Conservation (phyloP, 53 echinoderm and acorn worm genomes). For the Zoroaster sp. region DNA sequence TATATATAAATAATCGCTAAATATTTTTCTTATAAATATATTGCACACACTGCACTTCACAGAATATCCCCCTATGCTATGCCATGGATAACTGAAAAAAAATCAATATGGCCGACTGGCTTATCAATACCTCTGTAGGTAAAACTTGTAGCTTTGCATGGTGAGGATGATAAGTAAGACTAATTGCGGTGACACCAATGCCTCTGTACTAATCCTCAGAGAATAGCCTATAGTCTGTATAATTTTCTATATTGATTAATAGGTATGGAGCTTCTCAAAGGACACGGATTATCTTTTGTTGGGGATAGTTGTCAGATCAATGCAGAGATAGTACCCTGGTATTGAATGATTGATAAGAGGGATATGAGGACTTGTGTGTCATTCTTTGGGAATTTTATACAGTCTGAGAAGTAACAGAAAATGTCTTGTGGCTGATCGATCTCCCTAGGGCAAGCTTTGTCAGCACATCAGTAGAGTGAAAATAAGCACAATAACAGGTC, state of each 20-base stretch:
- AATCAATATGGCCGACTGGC: not conserved
- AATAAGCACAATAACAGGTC: not conserved
- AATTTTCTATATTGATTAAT: slow-evolving; percentile 3
- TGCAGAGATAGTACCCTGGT: not conserved
- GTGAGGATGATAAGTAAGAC: too few species aligned
- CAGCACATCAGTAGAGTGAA: slow-evolving; percentile 6
- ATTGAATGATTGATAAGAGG: slow-evolving; percentile 13
- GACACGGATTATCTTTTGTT: slow-evolving; percentile 12
- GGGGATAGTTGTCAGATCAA: not conserved
- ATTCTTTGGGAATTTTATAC: slow-evolving; percentile 15
- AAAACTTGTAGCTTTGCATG: too few species aligned
- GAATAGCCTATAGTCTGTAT: not conserved
- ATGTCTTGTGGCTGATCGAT: too few species aligned
- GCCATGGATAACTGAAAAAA: not conserved
- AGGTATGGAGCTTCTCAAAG: not conserved
- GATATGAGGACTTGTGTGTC: not conserved
- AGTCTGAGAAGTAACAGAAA: too few species aligned
- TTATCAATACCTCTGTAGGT: not conserved
- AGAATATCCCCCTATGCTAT: not conserved
- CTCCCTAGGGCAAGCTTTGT: not conserved
- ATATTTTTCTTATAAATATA: too few species aligned
- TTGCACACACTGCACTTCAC: too few species aligned
- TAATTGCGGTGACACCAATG: too few species aligned
- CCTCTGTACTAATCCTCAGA: not conserved
- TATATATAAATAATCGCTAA: too few species aligned